phyloP scores from a whole-genome alignment of 2,888 invertebrate genomes.

The Limnephilus rhombicus region DNA sequence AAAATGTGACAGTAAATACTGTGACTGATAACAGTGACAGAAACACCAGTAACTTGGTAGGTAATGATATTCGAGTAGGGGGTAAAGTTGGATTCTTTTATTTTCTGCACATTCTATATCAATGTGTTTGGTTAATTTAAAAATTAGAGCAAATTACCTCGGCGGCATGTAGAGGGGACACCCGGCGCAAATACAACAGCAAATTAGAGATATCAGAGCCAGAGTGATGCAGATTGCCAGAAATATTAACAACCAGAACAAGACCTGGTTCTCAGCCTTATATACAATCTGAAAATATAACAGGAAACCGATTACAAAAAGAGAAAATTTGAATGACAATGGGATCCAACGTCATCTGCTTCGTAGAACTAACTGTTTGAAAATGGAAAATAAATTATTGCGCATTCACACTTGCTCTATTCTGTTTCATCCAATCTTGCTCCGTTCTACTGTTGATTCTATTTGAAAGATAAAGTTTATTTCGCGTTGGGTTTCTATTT shows the following conservation, averaged over 20 bases:
- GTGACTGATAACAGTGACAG: not conserved
- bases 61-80: not conserved
- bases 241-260: slow-evolving; percentile 88
- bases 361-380: too few relatives aligned
- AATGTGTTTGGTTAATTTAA: slow-evolving; percentile 27
- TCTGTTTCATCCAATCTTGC: too few relatives aligned
- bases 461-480: too few relatives aligned
- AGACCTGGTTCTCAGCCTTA: slow-evolving; percentile 83
- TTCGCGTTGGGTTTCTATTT: too few relatives aligned
- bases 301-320: not conserved
- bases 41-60: not conserved
- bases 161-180: slow-evolving; percentile 90
- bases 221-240: slow-evolving; percentile 86
- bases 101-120: not conserved
- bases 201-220: slow-evolving; percentile 83
- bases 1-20: not conserved
- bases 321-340: slow-evolving; percentile 68
- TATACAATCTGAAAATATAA: slow-evolving; percentile 81
- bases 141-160: slow-evolving; percentile 74
- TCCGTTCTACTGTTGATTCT: slow-evolving; percentile 66
- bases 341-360: not conserved
- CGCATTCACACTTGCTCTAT: too few relatives aligned
- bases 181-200: slow-evolving; percentile 91
- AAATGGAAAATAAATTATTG: too few relatives aligned
- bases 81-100: not conserved